A percentile compares a stretch with the other conserved stretches of the same genome.
phyloP scores from a whole-genome alignment of 1,140 invertebrate genomes.

The Nomia melanderi region DNA sequence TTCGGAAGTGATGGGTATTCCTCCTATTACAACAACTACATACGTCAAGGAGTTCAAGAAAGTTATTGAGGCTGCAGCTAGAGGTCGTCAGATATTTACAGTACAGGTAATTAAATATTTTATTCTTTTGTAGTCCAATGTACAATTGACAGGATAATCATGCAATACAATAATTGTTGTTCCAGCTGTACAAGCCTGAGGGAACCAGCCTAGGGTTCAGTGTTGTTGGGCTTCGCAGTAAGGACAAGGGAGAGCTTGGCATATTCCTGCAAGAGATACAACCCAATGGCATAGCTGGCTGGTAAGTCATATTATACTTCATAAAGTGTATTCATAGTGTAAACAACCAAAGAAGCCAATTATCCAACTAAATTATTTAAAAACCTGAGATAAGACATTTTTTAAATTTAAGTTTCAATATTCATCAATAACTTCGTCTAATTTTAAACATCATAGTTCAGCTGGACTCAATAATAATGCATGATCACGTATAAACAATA shows the following conservation, averaged over 20 bases:
- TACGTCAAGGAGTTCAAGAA: slow-evolving; percentile 85
- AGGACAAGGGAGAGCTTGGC: slow-evolving; percentile 87
- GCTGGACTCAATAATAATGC: not conserved
- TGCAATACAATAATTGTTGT: slow-evolving; percentile 25
- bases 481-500: not conserved
- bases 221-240: slow-evolving; percentile 87
- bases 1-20: slow-evolving; percentile 80
- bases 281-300: slow-evolving; percentile 86
- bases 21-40: slow-evolving; percentile 83
- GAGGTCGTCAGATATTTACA: slow-evolving; percentile 84
- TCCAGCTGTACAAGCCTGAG: slow-evolving; percentile 87
- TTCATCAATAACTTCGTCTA: too few species aligned
- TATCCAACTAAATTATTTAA: too few species aligned
- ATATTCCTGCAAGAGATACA: slow-evolving; percentile 91
- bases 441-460: too few species aligned
- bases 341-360: not conserved
- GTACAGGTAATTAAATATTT: slow-evolving; percentile 77
- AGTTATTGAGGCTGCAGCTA: slow-evolving; percentile 84
- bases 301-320: slow-evolving; percentile 80
- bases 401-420: too few species aligned
- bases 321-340: not conserved
- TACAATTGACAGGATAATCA: not conserved
- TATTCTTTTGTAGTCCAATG: not conserved
- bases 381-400: too few species aligned
- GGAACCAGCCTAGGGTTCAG: slow-evolving; percentile 89